Percentiles rank a stretch among this genome's conserved stretches.
Conservation (phyloP, 2,888 invertebrate genomes). For the Microctonus hyperodae region DNA sequence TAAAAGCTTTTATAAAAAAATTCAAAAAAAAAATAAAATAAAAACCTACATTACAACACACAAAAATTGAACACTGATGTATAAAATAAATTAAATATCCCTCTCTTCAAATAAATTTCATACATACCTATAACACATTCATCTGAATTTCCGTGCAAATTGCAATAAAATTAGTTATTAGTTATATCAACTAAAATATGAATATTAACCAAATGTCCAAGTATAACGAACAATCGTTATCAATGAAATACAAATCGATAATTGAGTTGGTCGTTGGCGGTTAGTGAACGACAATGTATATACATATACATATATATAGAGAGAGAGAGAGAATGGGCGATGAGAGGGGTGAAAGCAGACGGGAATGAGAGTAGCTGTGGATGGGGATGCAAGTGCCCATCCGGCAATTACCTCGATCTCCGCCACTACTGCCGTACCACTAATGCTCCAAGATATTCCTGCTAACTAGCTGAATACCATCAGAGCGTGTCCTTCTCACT, state of each 20-base stretch:
- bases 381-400: conserved; percentile 13
- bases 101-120: too few species aligned
- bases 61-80: too few species aligned
- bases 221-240: not conserved
- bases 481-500: not conserved
- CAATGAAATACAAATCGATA: conserved; percentile 24
- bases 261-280: conserved; percentile 4
- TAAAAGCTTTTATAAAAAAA: too few species aligned
- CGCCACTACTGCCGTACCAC: conserved; percentile 17
- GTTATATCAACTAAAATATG: too few species aligned
- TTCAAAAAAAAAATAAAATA: too few species aligned
- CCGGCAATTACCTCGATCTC: conserved; percentile 24
- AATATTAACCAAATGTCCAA: too few species aligned
- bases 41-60: too few species aligned
- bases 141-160: too few species aligned
- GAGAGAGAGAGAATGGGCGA: conserved; percentile 23
- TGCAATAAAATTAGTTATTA: too few species aligned
- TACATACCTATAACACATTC: too few species aligned
- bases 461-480: conserved; percentile 13
- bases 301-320: too few species aligned
- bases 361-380: conserved; percentile 19
- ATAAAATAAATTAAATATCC: too few species aligned
- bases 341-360: conserved; percentile 10
- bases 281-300: conserved; percentile 21
- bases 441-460: conserved; percentile 23